A percentile compares a stretch with the other conserved stretches of the same genome.
These are phyloP conservation scores for Anthrax anthrax DNA, from an alignment of 2,888 invertebrate genomes.

Conservation along the genomic window DNA sequence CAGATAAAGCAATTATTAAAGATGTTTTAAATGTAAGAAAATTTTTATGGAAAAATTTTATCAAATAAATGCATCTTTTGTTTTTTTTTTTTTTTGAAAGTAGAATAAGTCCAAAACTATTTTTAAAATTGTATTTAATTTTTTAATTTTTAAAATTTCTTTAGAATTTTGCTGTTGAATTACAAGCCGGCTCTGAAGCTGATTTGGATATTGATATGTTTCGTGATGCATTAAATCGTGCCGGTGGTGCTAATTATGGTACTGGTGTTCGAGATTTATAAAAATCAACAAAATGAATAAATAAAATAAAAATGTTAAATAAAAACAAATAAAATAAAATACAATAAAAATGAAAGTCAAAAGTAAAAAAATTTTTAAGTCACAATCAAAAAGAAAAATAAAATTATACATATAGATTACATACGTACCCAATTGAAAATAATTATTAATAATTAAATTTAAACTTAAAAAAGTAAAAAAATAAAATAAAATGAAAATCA, in stretches of 20 bases:
- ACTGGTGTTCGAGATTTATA: conserved; percentile 50
- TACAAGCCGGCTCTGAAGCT: conserved; percentile 51
- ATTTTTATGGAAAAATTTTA: not conserved
- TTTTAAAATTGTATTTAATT: conserved; percentile 1
- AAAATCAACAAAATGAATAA: conserved; percentile 5
- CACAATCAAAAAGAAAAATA: not conserved
- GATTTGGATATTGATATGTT: conserved; percentile 59
- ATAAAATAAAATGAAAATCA: too few relatives aligned
- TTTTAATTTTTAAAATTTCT: conserved; percentile 6
- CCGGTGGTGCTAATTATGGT: conserved; percentile 69
- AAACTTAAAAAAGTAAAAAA: too few relatives aligned
- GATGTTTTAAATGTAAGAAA: conserved; percentile 53
- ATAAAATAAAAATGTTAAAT: not conserved
- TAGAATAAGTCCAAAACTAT: not conserved
- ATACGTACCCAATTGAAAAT: too few relatives aligned
- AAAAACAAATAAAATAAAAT: not conserved
- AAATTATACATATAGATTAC: too few relatives aligned
- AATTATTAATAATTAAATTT: too few relatives aligned
- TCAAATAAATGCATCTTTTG: not conserved
- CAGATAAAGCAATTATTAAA: conserved; percentile 65
- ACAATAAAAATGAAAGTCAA: not conserved
- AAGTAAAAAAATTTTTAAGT: too few relatives aligned
- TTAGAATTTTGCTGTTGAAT: conserved; percentile 67
- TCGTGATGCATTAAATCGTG: conserved; percentile 51
- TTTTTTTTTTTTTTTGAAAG: not conserved